A percentile compares a stretch with the other conserved stretches of the same genome.
Evolutionary conservation across 2,888 invertebrate species (phyloP).

Genomic region (Harpalus rufipes): DNA sequence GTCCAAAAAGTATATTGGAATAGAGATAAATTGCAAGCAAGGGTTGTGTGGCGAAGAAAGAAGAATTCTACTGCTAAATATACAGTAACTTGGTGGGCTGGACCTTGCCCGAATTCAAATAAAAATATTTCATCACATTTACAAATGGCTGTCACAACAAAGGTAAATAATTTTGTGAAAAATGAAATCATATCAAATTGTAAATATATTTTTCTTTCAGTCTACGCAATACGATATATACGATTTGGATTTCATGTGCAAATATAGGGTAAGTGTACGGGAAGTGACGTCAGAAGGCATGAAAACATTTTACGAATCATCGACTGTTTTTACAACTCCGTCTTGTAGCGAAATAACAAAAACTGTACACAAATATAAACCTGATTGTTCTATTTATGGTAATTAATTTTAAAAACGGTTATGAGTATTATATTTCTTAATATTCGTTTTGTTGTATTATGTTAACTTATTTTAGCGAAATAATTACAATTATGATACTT

Average conservation of each 20-base stretch:
- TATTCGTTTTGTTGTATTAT: constrained; percentile 65
- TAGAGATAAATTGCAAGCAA: constrained; percentile 73
- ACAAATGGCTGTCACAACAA: constrained; percentile 79
- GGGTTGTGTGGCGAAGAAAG: constrained; percentile 74
- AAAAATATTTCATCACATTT: constrained; percentile 75
- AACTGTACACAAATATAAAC: constrained; percentile 57
- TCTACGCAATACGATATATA: constrained; percentile 79
- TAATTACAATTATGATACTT: constrained; percentile 53
- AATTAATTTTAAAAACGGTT: constrained; percentile 45
- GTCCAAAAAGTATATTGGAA: constrained; percentile 74
- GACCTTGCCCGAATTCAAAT: constrained; percentile 75
- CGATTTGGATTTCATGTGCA: constrained; percentile 80
- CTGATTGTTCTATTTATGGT: constrained; percentile 57
- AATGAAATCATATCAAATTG: not conserved
- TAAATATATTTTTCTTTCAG: constrained; percentile 75
- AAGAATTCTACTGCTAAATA: constrained; percentile 71
- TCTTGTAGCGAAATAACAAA: constrained; percentile 75
- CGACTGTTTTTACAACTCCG: constrained; percentile 79
- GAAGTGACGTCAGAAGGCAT: constrained; percentile 72
- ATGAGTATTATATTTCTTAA: constrained; percentile 65
- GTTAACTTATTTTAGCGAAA: constrained; percentile 62
- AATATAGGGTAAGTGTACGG: constrained; percentile 80
- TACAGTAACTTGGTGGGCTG: constrained; percentile 75
- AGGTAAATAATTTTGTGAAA: constrained; percentile 74
- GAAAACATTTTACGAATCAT: constrained; percentile 76